Conservation (phyloP, 2,797 vertebrate species). For the Ambastaia sidthimunki region DNA sequence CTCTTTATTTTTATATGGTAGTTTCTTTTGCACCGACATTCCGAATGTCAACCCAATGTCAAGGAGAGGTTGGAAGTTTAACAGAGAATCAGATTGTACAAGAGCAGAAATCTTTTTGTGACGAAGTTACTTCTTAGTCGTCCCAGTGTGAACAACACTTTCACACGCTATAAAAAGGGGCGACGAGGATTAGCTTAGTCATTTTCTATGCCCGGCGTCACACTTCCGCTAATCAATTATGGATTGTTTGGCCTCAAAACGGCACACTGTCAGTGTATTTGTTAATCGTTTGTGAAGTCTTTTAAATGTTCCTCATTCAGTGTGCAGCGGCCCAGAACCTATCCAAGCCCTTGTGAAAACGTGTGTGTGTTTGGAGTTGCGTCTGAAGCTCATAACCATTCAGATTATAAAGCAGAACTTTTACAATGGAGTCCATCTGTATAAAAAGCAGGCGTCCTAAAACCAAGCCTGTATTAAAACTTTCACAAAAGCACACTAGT, state of each 20-base stretch:
- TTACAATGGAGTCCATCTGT: slow-evolving; percentile 36
- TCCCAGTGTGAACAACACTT: slow-evolving; percentile 49
- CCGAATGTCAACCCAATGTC: slow-evolving; percentile 76
- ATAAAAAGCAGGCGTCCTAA: slow-evolving; percentile 26
- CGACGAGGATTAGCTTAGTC: slow-evolving; percentile 80
- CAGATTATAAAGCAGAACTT: slow-evolving; percentile 39
- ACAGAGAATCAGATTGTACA: slow-evolving; percentile 18
- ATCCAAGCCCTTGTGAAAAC: slow-evolving; percentile 44
- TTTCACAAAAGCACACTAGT: slow-evolving; percentile 20
- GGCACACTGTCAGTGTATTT: slow-evolving; percentile 73
- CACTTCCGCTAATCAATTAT: slow-evolving; percentile 81
- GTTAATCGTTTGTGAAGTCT: slow-evolving; percentile 77
- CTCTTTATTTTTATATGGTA: slow-evolving; percentile 23
- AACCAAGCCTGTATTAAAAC: slow-evolving; percentile 1
- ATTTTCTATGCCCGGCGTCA: slow-evolving; percentile 75
- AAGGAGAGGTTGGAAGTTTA: slow-evolving; percentile 47
- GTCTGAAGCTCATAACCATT: slow-evolving; percentile 21
- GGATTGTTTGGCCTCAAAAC: slow-evolving; percentile 73
- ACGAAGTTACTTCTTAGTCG: slow-evolving; percentile 41
- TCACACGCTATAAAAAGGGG: slow-evolving; percentile 63
- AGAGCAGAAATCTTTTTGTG: slow-evolving; percentile 26
- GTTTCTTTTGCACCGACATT: slow-evolving; percentile 69
- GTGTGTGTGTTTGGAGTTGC: slow-evolving; percentile 33
- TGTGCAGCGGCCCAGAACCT: slow-evolving; percentile 50
- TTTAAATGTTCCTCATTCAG: slow-evolving; percentile 70